Base-by-base conservation (phyloP, 2,888 invertebrate species). In the Sesamia inferens region DNA sequence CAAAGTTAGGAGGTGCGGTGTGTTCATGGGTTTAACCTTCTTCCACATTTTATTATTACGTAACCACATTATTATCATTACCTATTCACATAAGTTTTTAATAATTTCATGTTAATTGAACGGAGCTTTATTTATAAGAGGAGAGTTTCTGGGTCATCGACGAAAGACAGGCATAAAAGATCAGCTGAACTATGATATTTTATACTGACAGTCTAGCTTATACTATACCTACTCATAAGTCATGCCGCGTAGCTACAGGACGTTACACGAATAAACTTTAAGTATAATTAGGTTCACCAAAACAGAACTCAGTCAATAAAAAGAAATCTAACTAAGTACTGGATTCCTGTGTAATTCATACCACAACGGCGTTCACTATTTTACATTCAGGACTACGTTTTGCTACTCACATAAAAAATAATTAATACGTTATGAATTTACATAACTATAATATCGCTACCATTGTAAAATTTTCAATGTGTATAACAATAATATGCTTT, bases 261-360 rank as follows among this genome's bases (percentile, higher is more conserved):
- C 55, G 62, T 63, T 48, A 48, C 48, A 57, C 62, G 55, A 75
- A 62, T 68, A 68, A 71, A 62, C 31, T 68, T 76, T 48, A 51
- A 51, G 19, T 48, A 76, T 75, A 68, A 68, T 68, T 62, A 68
- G 31, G 31, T 24, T 31, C 54, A n/a, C 55, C 22, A 51, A 76
- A 42, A 39, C n/a, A 24, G 54, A 39, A 47, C 42, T 8, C 47
- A 47, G 47, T 55, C 68, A 55, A 57, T 22, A 61, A 54, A 65
- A 55, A 62, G 42, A 13, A 10, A 58, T 48, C 8, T 24, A 42
- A 31, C 14, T 55, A 39, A 39, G 39, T 39, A 55, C 48, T 55
- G 19, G 24, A 55, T 62, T 42, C 31, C 62, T 57, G 62, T 57
- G 44, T 51, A 68, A 57, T 44, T 68, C 14, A 61, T 57, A 57